These are phyloP conservation scores for Ostrea edulis DNA, from an alignment of 1,140 invertebrate species.

Conservation along the genomic window DNA sequence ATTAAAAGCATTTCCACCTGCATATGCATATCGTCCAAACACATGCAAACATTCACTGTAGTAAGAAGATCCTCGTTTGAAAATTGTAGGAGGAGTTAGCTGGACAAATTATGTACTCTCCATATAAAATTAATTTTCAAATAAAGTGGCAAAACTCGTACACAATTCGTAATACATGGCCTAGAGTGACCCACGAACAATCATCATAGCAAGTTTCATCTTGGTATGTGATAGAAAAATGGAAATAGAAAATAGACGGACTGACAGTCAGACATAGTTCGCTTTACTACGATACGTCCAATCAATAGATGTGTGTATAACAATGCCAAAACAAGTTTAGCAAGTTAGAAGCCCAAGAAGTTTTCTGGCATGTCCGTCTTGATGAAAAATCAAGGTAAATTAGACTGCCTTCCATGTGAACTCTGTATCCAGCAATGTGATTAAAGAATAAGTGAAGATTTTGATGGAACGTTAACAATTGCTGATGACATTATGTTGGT, in stretches of 20 bases:
- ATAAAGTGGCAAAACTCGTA: neutral
- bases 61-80: too few species aligned
- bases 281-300: conserved; percentile 70
- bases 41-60: neutral
- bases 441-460: conserved; percentile 40
- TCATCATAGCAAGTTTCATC: conserved; percentile 11
- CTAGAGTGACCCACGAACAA: conserved; percentile 36
- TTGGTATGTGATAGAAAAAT: conserved; percentile 34
- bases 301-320: too few species aligned
- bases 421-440: conserved; percentile 52
- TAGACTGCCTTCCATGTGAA: conserved; percentile 63
- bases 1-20: too few species aligned
- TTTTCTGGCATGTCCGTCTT: too few species aligned
- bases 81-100: too few species aligned
- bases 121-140: neutral
- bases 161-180: neutral
- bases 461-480: conserved; percentile 52
- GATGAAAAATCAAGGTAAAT: too few species aligned
- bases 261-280: conserved; percentile 59
- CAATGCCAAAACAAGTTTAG: conserved; percentile 64
- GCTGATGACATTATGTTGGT: conserved; percentile 57
- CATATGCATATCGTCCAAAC: too few species aligned
- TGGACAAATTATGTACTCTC: too few species aligned
- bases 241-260: conserved; percentile 62
- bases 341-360: too few species aligned